Base-by-base conservation (phyloP, 2,888 invertebrate genomes). In the Amphiduros pacificus region DNA sequence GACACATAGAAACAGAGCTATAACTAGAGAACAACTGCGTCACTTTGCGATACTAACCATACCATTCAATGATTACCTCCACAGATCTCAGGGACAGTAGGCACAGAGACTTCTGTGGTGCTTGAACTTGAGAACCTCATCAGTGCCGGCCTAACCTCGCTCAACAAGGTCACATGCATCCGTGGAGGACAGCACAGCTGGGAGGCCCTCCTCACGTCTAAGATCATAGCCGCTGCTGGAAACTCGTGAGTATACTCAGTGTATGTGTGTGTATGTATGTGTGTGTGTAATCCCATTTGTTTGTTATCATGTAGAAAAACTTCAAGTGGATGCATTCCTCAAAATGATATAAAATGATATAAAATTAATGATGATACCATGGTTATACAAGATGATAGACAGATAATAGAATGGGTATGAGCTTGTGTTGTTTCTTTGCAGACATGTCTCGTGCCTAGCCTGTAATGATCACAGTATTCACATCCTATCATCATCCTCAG, bases 391-490 rank as follows among this genome's bases (percentile, higher is more conserved):
- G 20, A 48, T 6, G 20, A 20, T 20, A 22, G 6, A 48, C 20
- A 14, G 11, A 14, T 17, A 50, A 24, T 29, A 28, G 20, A 57
- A 17, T 27, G 4, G 6, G 9, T 48, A 48, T 48, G 49, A 14
- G 9, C 11, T 48, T n/a, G n/a, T 5, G 28, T 3, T 6, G 9
- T 58, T 51, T 50, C 2, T 53, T 67, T 70, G 32, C 72, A 82
- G 82, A 36, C 85, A 86, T 69, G 84, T 88, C 74, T 85, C 87
- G 54, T 86, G 87, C 73, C 87, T 87, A 55, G 85, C 88, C 67
- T 90, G 90, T 81, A 87, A 87, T 65, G 90, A 91, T 84, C 85
- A 87, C 51, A 85, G 88, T 51, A 83, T 91, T 70, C 88, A 89
- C 79, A 85, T 87, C 36, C 88, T 89, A 36, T 85, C 88, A 17